Base-by-base conservation (phyloP, 1,140 invertebrate genomes). In the Orussus abietinus region DNA sequence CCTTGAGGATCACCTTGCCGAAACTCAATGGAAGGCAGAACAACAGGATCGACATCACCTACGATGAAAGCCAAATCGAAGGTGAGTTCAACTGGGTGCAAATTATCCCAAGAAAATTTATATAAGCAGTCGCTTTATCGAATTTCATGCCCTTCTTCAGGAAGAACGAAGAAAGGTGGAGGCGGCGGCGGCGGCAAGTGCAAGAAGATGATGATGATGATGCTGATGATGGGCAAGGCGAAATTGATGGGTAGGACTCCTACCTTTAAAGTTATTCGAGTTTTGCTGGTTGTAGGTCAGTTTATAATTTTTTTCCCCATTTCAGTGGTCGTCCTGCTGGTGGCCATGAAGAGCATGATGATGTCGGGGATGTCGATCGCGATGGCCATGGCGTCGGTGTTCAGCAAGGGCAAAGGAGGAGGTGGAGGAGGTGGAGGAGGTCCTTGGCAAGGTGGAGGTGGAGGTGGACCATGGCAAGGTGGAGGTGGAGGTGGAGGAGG, bases 161-260 rank as follows among this genome's bases (percentile, higher is more conserved):
- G 62, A 17, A 52, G 64, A 42, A 41, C 47, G 19, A 45, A 33
- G 2, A 44, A 42, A 40, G 55, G 58, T 7, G 49, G 57, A 0
- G 46, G 49, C n/a, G n/a, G n/a, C n/a, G n/a, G 62, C 10, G 70
- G 71, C 5, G 73, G 76, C 4, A 75, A 68, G 44, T 78, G 75
- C 41, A 78, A 80, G 58, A 81, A 79, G 55, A 80, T 79, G 74
- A 80, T 79, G 78, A 81, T 79, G 79, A 76, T 74, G 63, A 77
- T 72, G 42, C 62, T 79, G 58, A 77, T 76, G 71, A 75, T 73
- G 46, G 63, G 76, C 55, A 80, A 77, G 57, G 78, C 77, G 76
- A 80, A 80, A 47, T 46, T 79, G 3, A 77, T 80, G 73, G 75
- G 77, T 76, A 74, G 72, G 52, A 60, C 35, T 29, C n/a, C n/a